A percentile compares a stretch with the other conserved stretches of the same genome.
Conservation (phyloP, 2,797 vertebrate genomes). For the Anolis apletophallus region DNA sequence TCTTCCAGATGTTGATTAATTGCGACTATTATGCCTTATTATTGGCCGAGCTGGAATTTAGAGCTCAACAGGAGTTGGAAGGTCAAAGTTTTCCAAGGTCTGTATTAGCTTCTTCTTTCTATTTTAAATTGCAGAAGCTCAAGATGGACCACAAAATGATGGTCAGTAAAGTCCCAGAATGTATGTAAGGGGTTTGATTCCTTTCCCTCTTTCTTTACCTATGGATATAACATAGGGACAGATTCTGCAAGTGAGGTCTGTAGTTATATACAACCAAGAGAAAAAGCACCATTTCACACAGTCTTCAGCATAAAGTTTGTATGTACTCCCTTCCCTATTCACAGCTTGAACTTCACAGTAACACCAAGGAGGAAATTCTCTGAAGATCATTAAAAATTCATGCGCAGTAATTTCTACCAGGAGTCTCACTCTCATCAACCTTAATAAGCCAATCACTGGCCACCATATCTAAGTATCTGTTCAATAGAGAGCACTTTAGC, state of each 20-base stretch:
- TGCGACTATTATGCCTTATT: not conserved
- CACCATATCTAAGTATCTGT: constrained; percentile 29
- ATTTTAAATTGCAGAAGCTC: not conserved
- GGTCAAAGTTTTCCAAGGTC: not conserved
- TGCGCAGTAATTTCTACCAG: constrained; percentile 63
- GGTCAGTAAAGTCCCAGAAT: not conserved
- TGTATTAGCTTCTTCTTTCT: not conserved
- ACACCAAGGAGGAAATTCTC: constrained; percentile 67
- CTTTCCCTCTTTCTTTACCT: not conserved
- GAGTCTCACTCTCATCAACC: constrained; percentile 51
- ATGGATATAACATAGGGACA: not conserved
- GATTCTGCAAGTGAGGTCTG: constrained; percentile 1
- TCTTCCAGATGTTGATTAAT: not conserved
- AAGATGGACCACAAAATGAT: not conserved
- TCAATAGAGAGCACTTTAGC: constrained; percentile 55
- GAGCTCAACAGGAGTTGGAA: not conserved
- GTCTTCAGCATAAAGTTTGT: constrained; percentile 58
- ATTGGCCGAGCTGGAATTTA: not conserved
- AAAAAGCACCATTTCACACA: not conserved
- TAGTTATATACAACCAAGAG: not conserved
- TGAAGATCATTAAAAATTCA: constrained; percentile 74
- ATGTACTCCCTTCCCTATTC: constrained; percentile 67
- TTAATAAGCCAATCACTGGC: constrained; percentile 59
- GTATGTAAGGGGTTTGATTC: not conserved
- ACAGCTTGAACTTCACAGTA: constrained; percentile 63